Base-by-base conservation (phyloP, 2,797 vertebrate species). In the Myripristis jacobus region DNA sequence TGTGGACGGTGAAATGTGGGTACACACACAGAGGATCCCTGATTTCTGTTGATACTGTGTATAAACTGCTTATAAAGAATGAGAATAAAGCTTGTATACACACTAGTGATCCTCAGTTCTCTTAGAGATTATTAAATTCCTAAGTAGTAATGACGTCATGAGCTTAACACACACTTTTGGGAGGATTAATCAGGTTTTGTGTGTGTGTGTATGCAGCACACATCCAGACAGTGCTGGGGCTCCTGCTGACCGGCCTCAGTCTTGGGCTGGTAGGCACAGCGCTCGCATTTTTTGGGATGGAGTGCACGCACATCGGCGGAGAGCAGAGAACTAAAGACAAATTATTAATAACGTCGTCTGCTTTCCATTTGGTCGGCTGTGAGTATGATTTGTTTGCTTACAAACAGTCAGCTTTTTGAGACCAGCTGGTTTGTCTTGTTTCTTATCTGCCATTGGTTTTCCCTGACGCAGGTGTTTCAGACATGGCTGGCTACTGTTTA, bases 271-370 rank as follows among this genome's bases (percentile, higher is more conserved):
- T 90, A 10, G 88, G 77, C 4, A 86, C 85, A 0, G 74, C 85
- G 29, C 80, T 92, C 29, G 50, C 70, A 4, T 81, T 91, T 38
- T 77, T 90, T 11, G 91, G 91, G 3, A 82, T 94, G 80, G 89
- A 92, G 68, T 93, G 91, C 71, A 91, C 90, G 0, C 86, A 76
- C 59, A 77, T 92, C 1, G 89, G 91, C 18, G 85, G 91, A 91
- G 93, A 59, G 0, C 92, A 92, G 38, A 91, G 88, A 80, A 87
- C 88, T 67, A 94, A 95, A 79, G 91, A 94, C 62, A 92, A 91
- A 87, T 91, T 94, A 16, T 24, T 85, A 44, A 48, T 57, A 2
- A 63, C 70, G 2, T 73, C 69, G 0, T 65, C 70, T 19, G 68
- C 53, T 38, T 36, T 84, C 29, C 74, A 88, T 36, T 51, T 81